Conservation (phyloP, 1,140 invertebrate species). For the Lysiphlebus fabarum region DNA sequence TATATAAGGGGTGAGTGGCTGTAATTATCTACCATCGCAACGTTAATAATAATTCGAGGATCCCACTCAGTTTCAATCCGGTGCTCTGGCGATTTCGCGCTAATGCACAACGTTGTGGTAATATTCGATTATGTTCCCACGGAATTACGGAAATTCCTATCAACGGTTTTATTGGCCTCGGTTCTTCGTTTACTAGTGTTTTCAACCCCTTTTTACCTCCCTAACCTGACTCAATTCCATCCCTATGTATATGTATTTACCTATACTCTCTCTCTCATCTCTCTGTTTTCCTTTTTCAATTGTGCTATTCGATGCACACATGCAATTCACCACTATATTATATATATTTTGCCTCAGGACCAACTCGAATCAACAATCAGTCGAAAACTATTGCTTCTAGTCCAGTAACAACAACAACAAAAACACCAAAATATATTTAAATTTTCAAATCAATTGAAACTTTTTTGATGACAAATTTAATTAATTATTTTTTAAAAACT, state of each 20-base stretch:
- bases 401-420: too few species aligned
- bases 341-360: slow-evolving; percentile 4
- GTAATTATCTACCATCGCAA: slow-evolving; percentile 21
- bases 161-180: slow-evolving; percentile 24
- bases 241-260: background rate
- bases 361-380: slow-evolving; percentile 2
- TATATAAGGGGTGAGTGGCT: background rate
- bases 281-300: background rate
- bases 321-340: background rate
- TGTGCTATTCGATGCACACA: background rate
- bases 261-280: background rate
- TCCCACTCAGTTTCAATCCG: slow-evolving; percentile 25
- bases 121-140: slow-evolving; percentile 27
- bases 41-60: slow-evolving; percentile 26
- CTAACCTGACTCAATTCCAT: background rate
- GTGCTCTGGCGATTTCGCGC: slow-evolving; percentile 21
- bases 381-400: slow-evolving; percentile 12
- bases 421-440: too few species aligned
- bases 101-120: slow-evolving; percentile 27
- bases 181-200: background rate
- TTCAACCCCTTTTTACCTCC: background rate
- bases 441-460: too few species aligned
- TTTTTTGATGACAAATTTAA: too few species aligned
- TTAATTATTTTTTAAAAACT: too few species aligned
- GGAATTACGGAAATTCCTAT: slow-evolving; percentile 28